These are phyloP conservation scores for Nysson spinosus DNA, from an alignment of 2,888 invertebrate genomes.

Conservation along the genomic window DNA sequence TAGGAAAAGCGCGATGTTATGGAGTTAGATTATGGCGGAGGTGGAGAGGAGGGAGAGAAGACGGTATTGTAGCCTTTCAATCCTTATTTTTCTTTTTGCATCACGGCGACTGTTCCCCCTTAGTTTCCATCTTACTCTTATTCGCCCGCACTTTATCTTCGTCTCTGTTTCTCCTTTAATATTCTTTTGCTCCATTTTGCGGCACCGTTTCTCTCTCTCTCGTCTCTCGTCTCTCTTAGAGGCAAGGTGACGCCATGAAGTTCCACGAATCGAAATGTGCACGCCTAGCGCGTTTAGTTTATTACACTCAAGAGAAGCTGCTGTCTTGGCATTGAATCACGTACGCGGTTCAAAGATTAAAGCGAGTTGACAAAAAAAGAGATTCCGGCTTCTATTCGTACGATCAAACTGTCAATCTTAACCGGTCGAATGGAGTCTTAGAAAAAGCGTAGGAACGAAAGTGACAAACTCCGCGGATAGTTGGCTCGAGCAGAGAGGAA, in stretches of 20 bases:
- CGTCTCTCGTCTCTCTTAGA: neutral
- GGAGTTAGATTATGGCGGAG: neutral
- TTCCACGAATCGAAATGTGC: slow-evolving; percentile 31
- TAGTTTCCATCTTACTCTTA: neutral
- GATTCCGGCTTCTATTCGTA: slow-evolving; percentile 16
- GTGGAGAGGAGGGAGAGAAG: slow-evolving; percentile 2
- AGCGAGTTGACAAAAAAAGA: slow-evolving; percentile 14
- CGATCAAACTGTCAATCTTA: slow-evolving; percentile 31
- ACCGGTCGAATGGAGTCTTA: slow-evolving; percentile 10
- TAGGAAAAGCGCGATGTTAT: slow-evolving; percentile 22
- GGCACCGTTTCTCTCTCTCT: slow-evolving; percentile 14
- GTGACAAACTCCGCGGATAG: slow-evolving; percentile 38
- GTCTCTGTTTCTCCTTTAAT: slow-evolving; percentile 16
- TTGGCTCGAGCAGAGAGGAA: slow-evolving; percentile 1
- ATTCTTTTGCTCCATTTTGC: slow-evolving; percentile 1
- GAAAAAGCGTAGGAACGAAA: slow-evolving; percentile 27
- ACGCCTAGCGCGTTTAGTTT: slow-evolving; percentile 30
- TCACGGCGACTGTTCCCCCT: neutral
- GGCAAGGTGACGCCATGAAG: slow-evolving; percentile 11
- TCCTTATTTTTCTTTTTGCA: slow-evolving; percentile 32
- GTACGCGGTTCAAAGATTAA: slow-evolving; percentile 42
- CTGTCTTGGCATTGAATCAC: slow-evolving; percentile 30
- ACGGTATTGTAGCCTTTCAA: slow-evolving; percentile 30
- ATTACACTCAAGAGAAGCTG: slow-evolving; percentile 27
- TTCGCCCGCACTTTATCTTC: slow-evolving; percentile 12